Base-by-base conservation (phyloP, 2,888 invertebrate species). In the Meteorus colon region DNA sequence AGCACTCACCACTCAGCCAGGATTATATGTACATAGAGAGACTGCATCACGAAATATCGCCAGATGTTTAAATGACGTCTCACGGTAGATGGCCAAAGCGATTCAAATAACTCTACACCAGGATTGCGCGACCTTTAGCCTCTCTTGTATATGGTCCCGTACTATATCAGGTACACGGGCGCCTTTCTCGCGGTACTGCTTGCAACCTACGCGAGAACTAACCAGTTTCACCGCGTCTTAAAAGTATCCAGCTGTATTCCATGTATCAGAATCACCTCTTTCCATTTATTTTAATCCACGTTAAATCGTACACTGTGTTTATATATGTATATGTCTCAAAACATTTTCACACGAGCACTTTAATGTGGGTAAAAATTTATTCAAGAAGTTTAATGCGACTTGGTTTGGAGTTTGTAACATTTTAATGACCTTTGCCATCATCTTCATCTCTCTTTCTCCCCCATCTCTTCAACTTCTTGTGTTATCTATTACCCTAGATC, bases 81-180 rank as follows among this genome's bases (percentile, higher is more conserved):
- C 37, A 65, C 65, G 8, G 65, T 24, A 74, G 74, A 74, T 74
- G 14, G 62, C 62, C 74, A 68, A 69, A 68, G 74, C 45, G 74
- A 74, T 74, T 68, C 62, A 48, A 62, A 74, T 74, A 74, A 74
- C 68, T 68, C 68, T 68, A 62, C 68, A 31, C 68, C 24, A 55
- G 55, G 8, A 55, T 55, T 55, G 19, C 55, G 19, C 55, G 74
- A 74, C 68, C 74, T 74, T 74, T 74, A 29, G 62, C 74, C 68
- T 45, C 34, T 27, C 41, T 4, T 65, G 65, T 41, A 19, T 65
- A 65, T 34, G 24, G 65, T 19, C n/a, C 62, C 27, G 51, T 65
- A 73, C 55, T 55, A 55, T 65, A 55, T 48, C 59, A 62, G 62
- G 48, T 68, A 74, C 19, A n/a, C 16, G 63, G 55, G 19, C 37